Base-by-base conservation (phyloP, 1,140 invertebrate genomes). In the Pogonomyrmex californicus region DNA sequence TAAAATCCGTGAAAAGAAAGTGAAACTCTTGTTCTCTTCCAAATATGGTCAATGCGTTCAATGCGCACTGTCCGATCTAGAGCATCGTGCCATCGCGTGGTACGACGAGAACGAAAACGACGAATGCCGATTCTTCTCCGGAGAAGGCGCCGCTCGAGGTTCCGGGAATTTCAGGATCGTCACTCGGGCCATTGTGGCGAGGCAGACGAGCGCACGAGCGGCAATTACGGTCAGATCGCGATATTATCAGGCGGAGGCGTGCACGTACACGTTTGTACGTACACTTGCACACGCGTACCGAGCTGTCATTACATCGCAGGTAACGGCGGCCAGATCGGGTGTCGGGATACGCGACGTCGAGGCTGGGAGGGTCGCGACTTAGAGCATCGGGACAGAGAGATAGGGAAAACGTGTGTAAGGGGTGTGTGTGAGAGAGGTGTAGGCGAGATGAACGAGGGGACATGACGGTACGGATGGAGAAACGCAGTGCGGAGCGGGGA, bases 241-340 rank as follows among this genome's bases (percentile, higher is more conserved):
- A 91, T 92, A 92, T 92, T 91, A 89, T 92, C 87, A 70, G 90
- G 66, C 85, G 91, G 68, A 58, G 63, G 88, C 79, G 87, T 85
- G 73, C 85, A 76, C 76, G 81, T 82, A 87, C 23, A 23, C 62
- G 47, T 87, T 87, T 77, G 83, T 70, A 79, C 54, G 70, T 36
- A 70, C 66, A 85, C 68, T 70, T 65, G 56, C 54, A 81, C 68
- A 68, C 71, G 81, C 60, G 87, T 73, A 86, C 56, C 81, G 78
- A 88, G 70, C 86, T 88, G 78, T 92, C 86, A 88, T 91, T 89
- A 91, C 65, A 62, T 30, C 63, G 54, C 54, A 75, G 73, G 78
- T 90, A 71, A 86, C 86, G 65, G 41, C 14, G 77, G 54, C 41
- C 33, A 60, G 66, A 68, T 75, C 44, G 41, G 17, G n/a, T 83